Evolutionary conservation across 2,888 invertebrate genomes (phyloP).

Genomic region (Lottia gigantea): DNA sequence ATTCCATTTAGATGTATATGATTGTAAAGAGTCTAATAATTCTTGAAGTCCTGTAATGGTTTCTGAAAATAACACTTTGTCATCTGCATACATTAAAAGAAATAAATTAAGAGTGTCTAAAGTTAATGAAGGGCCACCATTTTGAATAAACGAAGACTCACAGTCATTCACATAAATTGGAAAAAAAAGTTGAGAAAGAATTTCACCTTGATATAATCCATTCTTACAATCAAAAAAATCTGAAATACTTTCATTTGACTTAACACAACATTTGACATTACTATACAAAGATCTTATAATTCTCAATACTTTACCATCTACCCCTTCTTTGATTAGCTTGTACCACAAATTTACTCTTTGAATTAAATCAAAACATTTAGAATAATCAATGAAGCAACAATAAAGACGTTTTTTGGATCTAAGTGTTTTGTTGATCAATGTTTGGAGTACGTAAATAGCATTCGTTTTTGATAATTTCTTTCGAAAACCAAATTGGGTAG

Average conservation of each 20-base stretch:
- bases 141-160: too few relatives aligned
- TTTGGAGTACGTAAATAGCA: conserved; percentile 24
- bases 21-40: background rate
- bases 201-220: background rate
- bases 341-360: conserved; percentile 20
- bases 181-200: background rate
- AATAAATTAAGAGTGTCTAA: background rate
- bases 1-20: background rate
- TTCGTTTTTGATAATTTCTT: conserved; percentile 21
- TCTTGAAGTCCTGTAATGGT: background rate
- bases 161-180: background rate
- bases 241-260: background rate
- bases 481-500: conserved; percentile 28
- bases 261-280: conserved; percentile 16
- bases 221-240: conserved; percentile 15
- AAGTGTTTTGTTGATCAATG: conserved; percentile 20
- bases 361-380: conserved; percentile 27
- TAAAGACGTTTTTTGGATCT: conserved; percentile 19
- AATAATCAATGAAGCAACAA: conserved; percentile 28
- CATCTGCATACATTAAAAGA: background rate
- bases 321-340: conserved; percentile 15
- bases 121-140: too few relatives aligned
- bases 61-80: background rate
- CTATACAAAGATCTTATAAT: conserved; percentile 11
- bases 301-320: conserved; percentile 15